Conservation (phyloP, 2,797 vertebrate species). For the Cryptoprocta ferox region DNA sequence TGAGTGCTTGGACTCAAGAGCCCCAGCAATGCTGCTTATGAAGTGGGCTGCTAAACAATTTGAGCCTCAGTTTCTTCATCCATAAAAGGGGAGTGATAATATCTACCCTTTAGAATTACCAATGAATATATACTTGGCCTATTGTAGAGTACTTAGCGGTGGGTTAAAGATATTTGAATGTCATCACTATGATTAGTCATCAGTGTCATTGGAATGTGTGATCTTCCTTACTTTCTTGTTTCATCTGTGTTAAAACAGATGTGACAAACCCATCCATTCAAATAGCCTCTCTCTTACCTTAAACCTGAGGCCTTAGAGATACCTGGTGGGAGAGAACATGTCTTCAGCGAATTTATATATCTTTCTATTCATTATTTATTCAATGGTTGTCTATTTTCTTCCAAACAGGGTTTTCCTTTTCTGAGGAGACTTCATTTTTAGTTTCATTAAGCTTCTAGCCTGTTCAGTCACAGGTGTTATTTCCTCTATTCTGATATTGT, state of each 20-base stretch:
- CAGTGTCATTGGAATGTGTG: not conserved
- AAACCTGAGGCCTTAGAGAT: not conserved
- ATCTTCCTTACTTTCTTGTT: not conserved
- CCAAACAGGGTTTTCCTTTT: not conserved
- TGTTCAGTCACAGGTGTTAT: not conserved
- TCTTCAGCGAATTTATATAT: not conserved
- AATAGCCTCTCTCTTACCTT: not conserved
- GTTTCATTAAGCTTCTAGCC: not conserved
- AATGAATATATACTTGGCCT: fast-evolving
- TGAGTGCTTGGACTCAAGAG: not conserved
- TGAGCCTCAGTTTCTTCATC: not conserved
- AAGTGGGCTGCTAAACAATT: not conserved
- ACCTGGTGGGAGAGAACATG: not conserved
- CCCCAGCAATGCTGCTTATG: not conserved
- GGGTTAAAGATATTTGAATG: not conserved
- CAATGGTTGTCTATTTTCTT: not conserved
- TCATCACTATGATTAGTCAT: not conserved
- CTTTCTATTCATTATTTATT: not conserved
- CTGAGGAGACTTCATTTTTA: not conserved
- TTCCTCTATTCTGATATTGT: not conserved
- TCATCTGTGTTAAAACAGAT: not conserved
- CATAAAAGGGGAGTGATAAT: not conserved
- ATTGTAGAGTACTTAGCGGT: not conserved
- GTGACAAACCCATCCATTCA: not conserved
- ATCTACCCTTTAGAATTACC: not conserved